These are phyloP conservation scores for Aeoliscus strigatus DNA, from an alignment of 2,797 vertebrate genomes.

Conservation along the genomic window DNA sequence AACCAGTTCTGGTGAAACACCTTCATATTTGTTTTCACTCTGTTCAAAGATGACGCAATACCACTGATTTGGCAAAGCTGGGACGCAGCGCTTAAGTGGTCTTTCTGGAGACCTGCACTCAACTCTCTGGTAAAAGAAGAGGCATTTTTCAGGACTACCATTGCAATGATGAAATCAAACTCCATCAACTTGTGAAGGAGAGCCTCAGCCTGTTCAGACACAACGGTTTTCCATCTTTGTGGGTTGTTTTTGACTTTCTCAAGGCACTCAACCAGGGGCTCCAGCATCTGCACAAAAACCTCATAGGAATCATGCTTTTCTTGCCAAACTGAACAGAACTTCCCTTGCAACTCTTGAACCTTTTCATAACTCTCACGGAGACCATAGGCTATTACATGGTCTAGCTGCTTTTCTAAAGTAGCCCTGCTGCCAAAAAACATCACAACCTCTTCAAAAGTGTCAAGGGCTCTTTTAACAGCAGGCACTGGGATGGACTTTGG, in stretches of 20 bases:
- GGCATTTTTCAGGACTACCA: slow-evolving; percentile 77
- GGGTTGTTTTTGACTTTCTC: slow-evolving; percentile 75
- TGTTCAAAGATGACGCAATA: slow-evolving; percentile 75
- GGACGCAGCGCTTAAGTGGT: slow-evolving; percentile 77
- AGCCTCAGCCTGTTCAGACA: slow-evolving; percentile 66
- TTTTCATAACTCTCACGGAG: slow-evolving; percentile 80
- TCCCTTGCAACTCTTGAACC: slow-evolving; percentile 76
- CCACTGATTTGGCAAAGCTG: slow-evolving; percentile 80
- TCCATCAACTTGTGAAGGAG: slow-evolving; percentile 71
- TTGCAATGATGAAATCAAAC: slow-evolving; percentile 79
- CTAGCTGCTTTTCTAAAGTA: slow-evolving; percentile 73
- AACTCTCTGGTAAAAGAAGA: slow-evolving; percentile 79
- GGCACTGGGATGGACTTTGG: slow-evolving; percentile 77
- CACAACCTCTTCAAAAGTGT: slow-evolving; percentile 75
- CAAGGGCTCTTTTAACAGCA: slow-evolving; percentile 72
- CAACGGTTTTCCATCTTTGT: slow-evolving; percentile 68
- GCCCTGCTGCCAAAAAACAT: slow-evolving; percentile 72
- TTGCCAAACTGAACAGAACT: slow-evolving; percentile 73
- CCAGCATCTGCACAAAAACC: slow-evolving; percentile 79
- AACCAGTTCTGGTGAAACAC: slow-evolving; percentile 84
- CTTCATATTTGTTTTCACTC: slow-evolving; percentile 81
- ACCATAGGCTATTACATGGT: slow-evolving; percentile 74
- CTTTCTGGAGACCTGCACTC: slow-evolving; percentile 78
- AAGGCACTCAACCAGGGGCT: slow-evolving; percentile 75
- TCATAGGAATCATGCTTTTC: slow-evolving; percentile 80